Base-by-base conservation (phyloP, 2,797 vertebrate species). In the Cynopterus sphinx region DNA sequence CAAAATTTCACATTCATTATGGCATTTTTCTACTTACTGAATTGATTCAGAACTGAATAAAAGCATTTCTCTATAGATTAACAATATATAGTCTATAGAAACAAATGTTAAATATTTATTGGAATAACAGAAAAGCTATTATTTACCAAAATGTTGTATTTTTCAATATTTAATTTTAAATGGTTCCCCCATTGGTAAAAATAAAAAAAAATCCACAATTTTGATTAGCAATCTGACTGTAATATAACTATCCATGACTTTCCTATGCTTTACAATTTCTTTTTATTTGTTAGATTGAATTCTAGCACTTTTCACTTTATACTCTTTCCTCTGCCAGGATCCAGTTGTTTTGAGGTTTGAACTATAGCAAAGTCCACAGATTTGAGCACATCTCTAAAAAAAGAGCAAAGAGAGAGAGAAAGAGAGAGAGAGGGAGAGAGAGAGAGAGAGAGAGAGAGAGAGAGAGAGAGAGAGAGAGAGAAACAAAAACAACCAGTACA, bases 61-160 rank as follows among this genome's bases (percentile, higher is more conserved):
- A 65, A 83, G 61, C 9, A 46, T 86, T 90, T 77, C 17, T 21
- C 43, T 65, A 17, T 1, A 67, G 26, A 67, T 63, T 49, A 46
- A 65, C 65, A 67, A 53, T 85, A 36, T 26, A 28, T 36, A 81
- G 53, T 85, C 9, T 63, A 78, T 53, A 28, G 41, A 84, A 92
- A 90, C 88, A 91, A 51, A 10, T 74, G 28, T n/a, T 88, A 93
- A 90, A 88, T 82, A 70, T n/a, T 68, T 73, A 49, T 74, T 5
- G 59, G 51, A 89, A 85, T 36, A 53, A 68, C 24, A 63, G n/a
- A 74, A 84, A 92, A 36, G 28, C 0, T 68, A 33, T 89, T 67
- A 57, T 65, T 83, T 65, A 59, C 33, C 16, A 70, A 67, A 53
- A 53, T 41, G 1, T 0, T 28, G 1, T 43, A 59, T 61, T 36